phyloP scores from a whole-genome alignment of 92 coral and sea anemone species.

The Parazoanthus swiftii region DNA sequence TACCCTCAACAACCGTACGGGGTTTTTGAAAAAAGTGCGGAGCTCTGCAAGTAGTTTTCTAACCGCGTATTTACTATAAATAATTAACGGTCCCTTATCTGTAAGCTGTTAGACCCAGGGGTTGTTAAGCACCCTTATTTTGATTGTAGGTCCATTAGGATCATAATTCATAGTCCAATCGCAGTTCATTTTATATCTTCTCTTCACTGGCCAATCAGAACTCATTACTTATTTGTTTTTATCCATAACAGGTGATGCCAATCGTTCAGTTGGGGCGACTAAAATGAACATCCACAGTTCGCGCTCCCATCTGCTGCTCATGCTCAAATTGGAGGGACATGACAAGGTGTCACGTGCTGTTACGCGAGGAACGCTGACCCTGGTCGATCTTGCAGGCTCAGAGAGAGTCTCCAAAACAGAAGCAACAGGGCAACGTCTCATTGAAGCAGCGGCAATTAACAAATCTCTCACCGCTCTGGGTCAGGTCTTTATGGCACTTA shows the following conservation, averaged over 20 bases:
- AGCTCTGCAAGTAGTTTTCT: no score
- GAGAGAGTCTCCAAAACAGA: slow-evolving; percentile 90
- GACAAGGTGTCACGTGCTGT: slow-evolving; percentile 78
- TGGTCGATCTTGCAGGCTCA: slow-evolving; percentile 89
- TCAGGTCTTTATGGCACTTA: slow-evolving; percentile 79
- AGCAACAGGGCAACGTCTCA: slow-evolving; percentile 90
- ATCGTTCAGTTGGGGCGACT: slow-evolving; percentile 87
- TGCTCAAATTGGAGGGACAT: slow-evolving; percentile 68
- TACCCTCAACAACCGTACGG: no score
- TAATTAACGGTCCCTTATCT: no score
- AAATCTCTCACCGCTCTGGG: slow-evolving; percentile 89
- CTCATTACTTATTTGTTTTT: neutral
- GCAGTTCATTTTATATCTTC: neutral
- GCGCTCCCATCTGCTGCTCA: slow-evolving; percentile 81
- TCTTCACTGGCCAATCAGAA: neutral
- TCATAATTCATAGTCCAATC: no score
- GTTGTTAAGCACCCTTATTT: neutral
- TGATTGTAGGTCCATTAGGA: neutral
- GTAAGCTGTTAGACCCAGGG: no score
- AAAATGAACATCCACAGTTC: slow-evolving; percentile 92
- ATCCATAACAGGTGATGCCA: slow-evolving; percentile 63
- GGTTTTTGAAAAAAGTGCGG: no score
- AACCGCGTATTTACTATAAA: no score
- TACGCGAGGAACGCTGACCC: slow-evolving; percentile 81
- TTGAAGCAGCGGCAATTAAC: slow-evolving; percentile 91